phyloP scores from a whole-genome alignment of 2,797 vertebrate genomes.

The Microcaecilia unicolor region DNA sequence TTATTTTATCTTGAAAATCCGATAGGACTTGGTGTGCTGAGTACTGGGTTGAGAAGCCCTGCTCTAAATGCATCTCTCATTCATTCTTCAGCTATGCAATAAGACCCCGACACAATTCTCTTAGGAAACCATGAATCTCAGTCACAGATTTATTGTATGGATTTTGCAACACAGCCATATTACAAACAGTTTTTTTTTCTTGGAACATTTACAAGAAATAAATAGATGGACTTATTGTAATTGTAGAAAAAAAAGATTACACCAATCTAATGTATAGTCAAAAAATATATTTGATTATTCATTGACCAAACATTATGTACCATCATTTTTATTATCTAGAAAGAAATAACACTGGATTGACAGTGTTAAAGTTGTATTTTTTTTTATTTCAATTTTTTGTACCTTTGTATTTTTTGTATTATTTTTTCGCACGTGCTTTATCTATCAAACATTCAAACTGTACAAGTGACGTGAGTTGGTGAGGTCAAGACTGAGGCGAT shows the following conservation, averaged over 20 bases:
- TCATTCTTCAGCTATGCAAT: too few species aligned
- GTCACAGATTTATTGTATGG: conserved; percentile 69
- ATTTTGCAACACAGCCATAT: conserved; percentile 65
- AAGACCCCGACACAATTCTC: conserved; percentile 39
- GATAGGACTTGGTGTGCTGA: too few species aligned
- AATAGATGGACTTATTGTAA: conserved; percentile 70
- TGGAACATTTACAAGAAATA: conserved; percentile 74
- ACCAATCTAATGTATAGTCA: conserved; percentile 71
- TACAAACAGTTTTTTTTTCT: conserved; percentile 70
- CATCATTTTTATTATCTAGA: conserved; percentile 56
- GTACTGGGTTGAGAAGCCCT: too few species aligned
- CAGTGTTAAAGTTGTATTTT: conserved; percentile 58
- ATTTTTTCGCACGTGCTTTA: conserved; percentile 52
- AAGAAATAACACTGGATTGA: conserved; percentile 52
- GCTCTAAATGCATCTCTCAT: too few species aligned
- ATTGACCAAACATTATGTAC: conserved; percentile 68
- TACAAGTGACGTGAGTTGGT: conserved; percentile 47
- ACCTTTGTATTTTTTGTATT: too few species aligned
- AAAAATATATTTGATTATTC: conserved; percentile 73
- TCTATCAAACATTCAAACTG: conserved; percentile 62
- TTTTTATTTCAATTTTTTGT: conserved; percentile 41
- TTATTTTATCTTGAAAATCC: too few species aligned
- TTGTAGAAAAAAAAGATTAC: conserved; percentile 69
- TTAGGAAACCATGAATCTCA: conserved; percentile 65
- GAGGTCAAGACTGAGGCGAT: conserved; percentile 1